These are phyloP conservation scores for Caenorhabditis zanzibari DNA, from an alignment of 2,888 invertebrate genomes.

Conservation along the genomic window DNA sequence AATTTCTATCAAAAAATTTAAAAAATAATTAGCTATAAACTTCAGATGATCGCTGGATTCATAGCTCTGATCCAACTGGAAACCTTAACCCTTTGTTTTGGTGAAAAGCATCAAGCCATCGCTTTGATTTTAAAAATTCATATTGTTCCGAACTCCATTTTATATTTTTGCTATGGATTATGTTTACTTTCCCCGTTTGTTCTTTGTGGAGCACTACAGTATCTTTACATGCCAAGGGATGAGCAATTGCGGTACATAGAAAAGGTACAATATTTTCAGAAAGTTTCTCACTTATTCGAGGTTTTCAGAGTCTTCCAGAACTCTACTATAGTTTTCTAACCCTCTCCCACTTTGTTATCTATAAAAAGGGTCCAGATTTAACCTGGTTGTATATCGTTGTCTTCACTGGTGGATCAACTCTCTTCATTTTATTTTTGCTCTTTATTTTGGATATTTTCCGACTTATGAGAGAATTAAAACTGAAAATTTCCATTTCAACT, in stretches of 20 bases:
- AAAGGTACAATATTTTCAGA: background rate
- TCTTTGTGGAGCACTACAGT: background rate
- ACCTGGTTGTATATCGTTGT: background rate
- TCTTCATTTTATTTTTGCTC: background rate
- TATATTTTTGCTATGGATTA: background rate
- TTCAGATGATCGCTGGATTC: background rate
- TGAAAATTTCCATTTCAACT: background rate
- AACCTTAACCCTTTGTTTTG: too few relatives aligned
- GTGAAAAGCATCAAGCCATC: too few relatives aligned
- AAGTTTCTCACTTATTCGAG: too few relatives aligned
- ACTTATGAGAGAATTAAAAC: conserved; percentile 3
- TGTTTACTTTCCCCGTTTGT: background rate
- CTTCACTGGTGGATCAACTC: background rate
- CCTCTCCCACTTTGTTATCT: background rate
- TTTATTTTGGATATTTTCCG: background rate
- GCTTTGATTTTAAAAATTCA: background rate
- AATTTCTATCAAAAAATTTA: too few relatives aligned
- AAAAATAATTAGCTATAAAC: background rate
- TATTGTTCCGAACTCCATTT: background rate
- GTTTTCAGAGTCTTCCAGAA: background rate
- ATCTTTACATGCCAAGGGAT: background rate
- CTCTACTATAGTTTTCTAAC: background rate
- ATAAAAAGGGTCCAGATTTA: background rate
- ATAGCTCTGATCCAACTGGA: background rate
- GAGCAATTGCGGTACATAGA: background rate